Evolutionary conservation across 1,140 invertebrate genomes (phyloP).

Genomic region (Melipona quadrifasciata): DNA sequence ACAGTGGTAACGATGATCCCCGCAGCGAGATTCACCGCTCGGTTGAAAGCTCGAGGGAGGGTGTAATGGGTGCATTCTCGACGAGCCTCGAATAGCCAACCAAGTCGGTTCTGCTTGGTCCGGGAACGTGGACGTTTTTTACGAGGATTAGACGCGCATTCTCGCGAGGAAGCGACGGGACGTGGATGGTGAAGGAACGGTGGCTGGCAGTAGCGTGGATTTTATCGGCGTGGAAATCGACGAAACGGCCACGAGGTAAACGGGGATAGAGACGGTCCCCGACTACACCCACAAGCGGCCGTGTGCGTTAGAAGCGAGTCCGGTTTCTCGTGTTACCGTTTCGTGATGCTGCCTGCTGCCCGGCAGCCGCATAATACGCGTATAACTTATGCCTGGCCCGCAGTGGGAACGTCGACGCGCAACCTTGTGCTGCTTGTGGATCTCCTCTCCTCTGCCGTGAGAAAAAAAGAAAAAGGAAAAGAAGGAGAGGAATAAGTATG

Average conservation of each 20-base stretch:
- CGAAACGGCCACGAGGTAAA: constrained; percentile 27
- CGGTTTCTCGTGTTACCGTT: constrained; percentile 70
- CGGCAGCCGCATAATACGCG: constrained; percentile 62
- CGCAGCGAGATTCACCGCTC: not conserved
- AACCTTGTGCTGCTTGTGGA: constrained; percentile 22
- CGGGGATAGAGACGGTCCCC: constrained; percentile 18
- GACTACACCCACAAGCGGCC: constrained; percentile 36
- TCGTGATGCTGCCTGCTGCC: constrained; percentile 59
- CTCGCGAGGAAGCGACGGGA: not conserved
- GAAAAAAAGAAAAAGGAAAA: not conserved
- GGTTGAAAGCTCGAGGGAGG: not conserved
- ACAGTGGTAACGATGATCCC: not conserved
- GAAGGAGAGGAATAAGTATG: not conserved
- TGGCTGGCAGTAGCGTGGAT: constrained; percentile 39
- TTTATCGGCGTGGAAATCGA: constrained; percentile 57
- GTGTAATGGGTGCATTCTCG: not conserved
- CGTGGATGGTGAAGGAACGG: constrained; percentile 5
- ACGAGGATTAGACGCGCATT: constrained; percentile 42
- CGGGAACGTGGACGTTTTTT: constrained; percentile 38
- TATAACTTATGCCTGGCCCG: constrained; percentile 64
- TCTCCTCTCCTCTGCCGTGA: not conserved
- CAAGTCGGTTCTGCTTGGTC: not conserved
- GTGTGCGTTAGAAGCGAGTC: constrained; percentile 50
- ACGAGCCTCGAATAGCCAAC: not conserved
- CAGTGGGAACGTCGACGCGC: constrained; percentile 41